phyloP scores from a whole-genome alignment of 1,140 invertebrate species.

The Lysiphlebus fabarum region DNA sequence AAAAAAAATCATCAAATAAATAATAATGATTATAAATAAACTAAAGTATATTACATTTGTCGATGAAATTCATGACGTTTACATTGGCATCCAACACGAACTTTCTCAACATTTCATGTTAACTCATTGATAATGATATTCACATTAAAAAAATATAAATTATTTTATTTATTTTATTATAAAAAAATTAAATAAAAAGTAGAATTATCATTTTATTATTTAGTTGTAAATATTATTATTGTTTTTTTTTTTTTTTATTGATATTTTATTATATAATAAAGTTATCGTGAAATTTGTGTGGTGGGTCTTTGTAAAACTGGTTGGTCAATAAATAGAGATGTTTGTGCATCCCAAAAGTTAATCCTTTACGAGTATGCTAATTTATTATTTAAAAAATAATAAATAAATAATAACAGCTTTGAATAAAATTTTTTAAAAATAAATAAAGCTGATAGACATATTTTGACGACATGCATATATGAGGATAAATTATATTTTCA shows the following conservation, averaged over 20 bases:
- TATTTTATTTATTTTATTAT: too few species aligned
- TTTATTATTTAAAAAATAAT: constrained; percentile 26
- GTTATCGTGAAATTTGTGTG: constrained; percentile 50
- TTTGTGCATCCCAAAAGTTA: constrained; percentile 42
- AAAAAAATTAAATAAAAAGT: too few species aligned
- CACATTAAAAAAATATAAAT: not conserved
- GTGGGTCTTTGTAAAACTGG: constrained; percentile 7
- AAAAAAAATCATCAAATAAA: not conserved
- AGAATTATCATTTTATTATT: too few species aligned
- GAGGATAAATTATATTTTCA: too few species aligned
- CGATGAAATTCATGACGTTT: constrained; percentile 12
- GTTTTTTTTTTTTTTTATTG: too few species aligned
- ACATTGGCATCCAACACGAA: not conserved
- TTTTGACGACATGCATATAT: too few species aligned
- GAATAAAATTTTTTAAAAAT: too few species aligned
- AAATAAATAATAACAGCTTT: too few species aligned
- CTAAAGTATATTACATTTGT: constrained; percentile 7
- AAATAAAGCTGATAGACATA: too few species aligned
- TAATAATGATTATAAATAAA: not conserved
- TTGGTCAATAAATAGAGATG: constrained; percentile 42
- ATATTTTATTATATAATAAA: constrained; percentile 51
- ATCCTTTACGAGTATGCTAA: constrained; percentile 51
- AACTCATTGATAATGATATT: not conserved
- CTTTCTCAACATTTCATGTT: constrained; percentile 16
- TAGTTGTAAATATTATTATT: too few species aligned